A percentile compares a stretch with the other conserved stretches of the same genome.
Conservation (phyloP, 2,113 vertebrate species). For the Barbus barbus region DNA sequence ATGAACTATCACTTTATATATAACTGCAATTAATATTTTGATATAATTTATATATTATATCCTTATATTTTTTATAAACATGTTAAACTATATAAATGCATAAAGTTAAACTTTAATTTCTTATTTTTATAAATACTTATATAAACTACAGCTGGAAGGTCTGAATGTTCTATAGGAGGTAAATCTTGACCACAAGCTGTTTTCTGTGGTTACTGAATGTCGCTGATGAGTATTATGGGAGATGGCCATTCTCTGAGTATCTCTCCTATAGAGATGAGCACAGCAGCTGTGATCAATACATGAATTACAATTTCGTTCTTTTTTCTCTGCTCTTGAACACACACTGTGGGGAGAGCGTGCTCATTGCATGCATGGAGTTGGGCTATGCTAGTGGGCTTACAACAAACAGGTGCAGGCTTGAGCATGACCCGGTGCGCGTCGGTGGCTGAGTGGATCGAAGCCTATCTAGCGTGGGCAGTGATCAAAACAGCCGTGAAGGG, state of each 20-base stretch:
- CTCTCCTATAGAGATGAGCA: conserved; percentile 14
- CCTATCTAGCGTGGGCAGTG: not conserved
- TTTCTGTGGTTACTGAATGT: conserved; percentile 19
- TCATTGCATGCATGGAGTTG: conserved; percentile 5
- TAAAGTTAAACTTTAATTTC: too few species aligned
- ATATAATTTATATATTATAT: too few species aligned
- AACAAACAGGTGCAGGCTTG: not conserved
- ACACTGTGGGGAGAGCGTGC: not conserved
- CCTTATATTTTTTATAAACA: too few species aligned
- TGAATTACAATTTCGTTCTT: conserved; percentile 4
- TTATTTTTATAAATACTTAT: too few species aligned
- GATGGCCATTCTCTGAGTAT: not conserved
- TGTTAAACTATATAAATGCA: too few species aligned
- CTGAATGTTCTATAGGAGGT: not conserved
- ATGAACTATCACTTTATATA: too few species aligned
- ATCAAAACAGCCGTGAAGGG: conserved; percentile 22
- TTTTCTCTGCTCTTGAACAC: not conserved
- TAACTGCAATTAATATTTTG: too few species aligned
- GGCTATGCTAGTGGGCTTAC: conserved; percentile 2
- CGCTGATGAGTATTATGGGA: conserved; percentile 10
- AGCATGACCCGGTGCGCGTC: not conserved
- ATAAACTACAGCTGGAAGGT: not conserved
- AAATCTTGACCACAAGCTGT: not conserved
- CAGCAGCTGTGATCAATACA: conserved; percentile 17
- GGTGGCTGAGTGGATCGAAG: conserved; percentile 18